Base-by-base conservation (phyloP, 1,140 invertebrate species). In the Drosophila ironensis region DNA sequence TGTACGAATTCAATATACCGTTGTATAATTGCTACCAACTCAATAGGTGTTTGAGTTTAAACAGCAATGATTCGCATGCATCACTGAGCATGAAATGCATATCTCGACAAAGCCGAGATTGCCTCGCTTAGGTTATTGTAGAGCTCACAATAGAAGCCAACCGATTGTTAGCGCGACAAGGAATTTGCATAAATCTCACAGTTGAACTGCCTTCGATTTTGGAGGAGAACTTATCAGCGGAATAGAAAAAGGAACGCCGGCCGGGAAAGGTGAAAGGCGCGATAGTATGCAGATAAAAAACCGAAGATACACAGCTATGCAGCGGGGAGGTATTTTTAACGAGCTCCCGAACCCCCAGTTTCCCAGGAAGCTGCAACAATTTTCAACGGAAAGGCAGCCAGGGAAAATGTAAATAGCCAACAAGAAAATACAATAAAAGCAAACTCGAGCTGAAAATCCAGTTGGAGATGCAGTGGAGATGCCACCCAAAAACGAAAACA, bases 371-470 rank as follows among this genome's bases (percentile, higher is more conserved):
- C 63, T 54, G 61, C 51, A 40, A 41, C 25, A 63, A 44, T 67
- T 66, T 70, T 63, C 60, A 63, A 63, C 63, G 42, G 57, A 63
- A 57, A 64, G 63, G 60, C 60, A 74, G 45, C 30, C 16, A 35
- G 40, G 42, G 48, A 70, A 75, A 57, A 60, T 75, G 60, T 69
- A 57, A 70, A 70, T 64, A 60, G 54, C 44, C 42, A 45, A 37
- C 57, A 70, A 69, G 66, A 69, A 71, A 70, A 71, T 60, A 71
- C 67, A 76, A 59, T 44, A 52, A 78, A 69, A 80, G 40, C 28
- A 63, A 60, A 46, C 9, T 25, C 3, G 2, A 42, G 30, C 51
- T 17, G 44, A 38, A 60, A 63, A 48, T 25, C 25, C 54, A 45
- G 52, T 48, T 37, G 30, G 30, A 33, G 14, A 33, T 33, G 67